These are phyloP conservation scores for Oenanthe oenanthe DNA, from an alignment of 2,113 vertebrate species.

Conservation along the genomic window DNA sequence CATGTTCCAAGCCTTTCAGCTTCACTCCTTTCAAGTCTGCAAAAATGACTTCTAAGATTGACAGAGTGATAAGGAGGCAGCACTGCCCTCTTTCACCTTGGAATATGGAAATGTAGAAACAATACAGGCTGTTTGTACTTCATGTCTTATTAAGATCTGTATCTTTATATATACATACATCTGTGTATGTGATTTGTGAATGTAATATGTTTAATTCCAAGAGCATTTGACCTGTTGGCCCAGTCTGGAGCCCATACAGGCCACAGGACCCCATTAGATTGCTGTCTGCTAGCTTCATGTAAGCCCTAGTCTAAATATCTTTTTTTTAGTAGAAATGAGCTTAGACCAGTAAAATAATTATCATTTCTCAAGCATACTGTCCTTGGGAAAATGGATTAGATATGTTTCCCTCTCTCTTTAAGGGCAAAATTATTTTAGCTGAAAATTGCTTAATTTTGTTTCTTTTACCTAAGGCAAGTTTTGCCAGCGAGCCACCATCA, in stretches of 20 bases:
- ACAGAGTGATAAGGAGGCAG: not conserved
- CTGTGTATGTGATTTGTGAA: not conserved
- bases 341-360: not conserved
- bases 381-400: not conserved
- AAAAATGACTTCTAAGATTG: not conserved
- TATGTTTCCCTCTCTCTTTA: slow-evolving; percentile 21
- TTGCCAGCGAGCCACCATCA: slow-evolving; percentile 43
- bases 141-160: not conserved
- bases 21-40: not conserved
- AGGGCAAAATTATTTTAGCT: slow-evolving; percentile 17
- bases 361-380: not conserved
- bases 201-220: not conserved
- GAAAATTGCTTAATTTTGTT: slow-evolving; percentile 63
- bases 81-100: not conserved
- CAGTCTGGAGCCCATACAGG: not conserved
- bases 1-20: not conserved
- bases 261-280: not conserved
- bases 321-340: not conserved
- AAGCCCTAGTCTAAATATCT: not conserved
- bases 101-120: slow-evolving; percentile 1
- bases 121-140: not conserved
- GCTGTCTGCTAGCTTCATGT: not conserved
- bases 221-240: not conserved
- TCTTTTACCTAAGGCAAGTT: slow-evolving; percentile 66
- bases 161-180: not conserved